Evolutionary conservation across 64 coral and sea anemone genomes (phyloP).

Genomic region (Montipora efflorescens): DNA sequence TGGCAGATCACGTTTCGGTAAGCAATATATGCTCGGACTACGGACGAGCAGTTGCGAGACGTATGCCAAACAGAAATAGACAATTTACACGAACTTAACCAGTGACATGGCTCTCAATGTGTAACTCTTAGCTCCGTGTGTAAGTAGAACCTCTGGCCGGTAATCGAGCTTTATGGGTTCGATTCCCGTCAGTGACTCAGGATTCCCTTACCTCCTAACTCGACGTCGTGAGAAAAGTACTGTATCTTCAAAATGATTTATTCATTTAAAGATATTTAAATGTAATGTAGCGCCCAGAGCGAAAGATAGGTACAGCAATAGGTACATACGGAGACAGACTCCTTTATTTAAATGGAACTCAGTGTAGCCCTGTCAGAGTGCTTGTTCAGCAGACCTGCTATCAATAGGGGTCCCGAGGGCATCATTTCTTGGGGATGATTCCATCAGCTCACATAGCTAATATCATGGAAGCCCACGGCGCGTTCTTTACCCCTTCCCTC

Average conservation of each 20-base stretch:
- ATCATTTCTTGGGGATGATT: neutral
- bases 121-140: neutral
- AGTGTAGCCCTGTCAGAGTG: slow-evolving; percentile 11
- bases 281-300: neutral
- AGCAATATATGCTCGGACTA: neutral
- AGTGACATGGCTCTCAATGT: neutral
- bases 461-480: neutral
- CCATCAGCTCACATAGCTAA: slow-evolving; percentile 1
- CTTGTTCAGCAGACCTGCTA: neutral
- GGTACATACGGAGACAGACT: neutral
- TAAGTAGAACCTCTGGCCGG: neutral
- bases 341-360: neutral
- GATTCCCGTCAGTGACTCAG: slow-evolving; percentile 10
- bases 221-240: neutral
- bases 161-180: slow-evolving; percentile 6
- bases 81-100: slow-evolving; percentile 8
- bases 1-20: too few relatives aligned
- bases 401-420: neutral
- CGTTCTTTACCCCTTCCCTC: slow-evolving; percentile 1
- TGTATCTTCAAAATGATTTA: neutral
- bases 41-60: slow-evolving; percentile 1
- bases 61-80: slow-evolving; percentile 16
- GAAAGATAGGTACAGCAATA: neutral
- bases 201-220: slow-evolving; percentile 1
- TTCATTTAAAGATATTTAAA: neutral